Conservation (phyloP, 2,113 vertebrate species). For the Acinonyx jubatus region DNA sequence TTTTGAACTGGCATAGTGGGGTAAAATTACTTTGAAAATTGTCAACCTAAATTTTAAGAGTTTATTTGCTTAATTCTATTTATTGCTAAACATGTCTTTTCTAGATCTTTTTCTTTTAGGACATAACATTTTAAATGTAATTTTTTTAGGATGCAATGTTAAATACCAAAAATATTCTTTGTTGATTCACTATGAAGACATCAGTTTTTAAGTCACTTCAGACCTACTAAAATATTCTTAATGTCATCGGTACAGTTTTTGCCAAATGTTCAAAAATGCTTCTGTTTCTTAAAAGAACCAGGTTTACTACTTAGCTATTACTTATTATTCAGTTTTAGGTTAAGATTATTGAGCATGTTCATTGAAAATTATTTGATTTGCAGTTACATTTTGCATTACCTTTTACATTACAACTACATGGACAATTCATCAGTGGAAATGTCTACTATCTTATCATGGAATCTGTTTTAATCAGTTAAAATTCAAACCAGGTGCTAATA, state of each 20-base stretch:
- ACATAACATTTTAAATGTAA: slow-evolving; percentile 76
- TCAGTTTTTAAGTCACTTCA: slow-evolving; percentile 72
- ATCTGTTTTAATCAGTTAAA: slow-evolving; percentile 75
- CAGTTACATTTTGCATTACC: slow-evolving; percentile 64
- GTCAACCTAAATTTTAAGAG: slow-evolving; percentile 75
- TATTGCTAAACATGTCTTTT: slow-evolving; percentile 54
- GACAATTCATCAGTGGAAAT: slow-evolving; percentile 66
- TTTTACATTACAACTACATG: slow-evolving; percentile 64
- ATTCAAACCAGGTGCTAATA: slow-evolving; percentile 69
- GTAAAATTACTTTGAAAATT: slow-evolving; percentile 74
- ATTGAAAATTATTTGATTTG: slow-evolving; percentile 56
- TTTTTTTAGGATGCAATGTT: slow-evolving; percentile 67
- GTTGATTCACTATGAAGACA: slow-evolving; percentile 57
- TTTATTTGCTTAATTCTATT: slow-evolving; percentile 70
- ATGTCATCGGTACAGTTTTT: slow-evolving; percentile 61
- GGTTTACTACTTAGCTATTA: slow-evolving; percentile 37
- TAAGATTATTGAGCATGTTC: slow-evolving; percentile 48
- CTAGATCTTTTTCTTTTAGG: slow-evolving; percentile 68
- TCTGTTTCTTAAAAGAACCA: slow-evolving; percentile 44
- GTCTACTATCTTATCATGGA: slow-evolving; percentile 68
- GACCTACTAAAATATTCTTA: slow-evolving; percentile 48
- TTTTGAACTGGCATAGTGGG: slow-evolving; percentile 73
- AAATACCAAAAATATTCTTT: slow-evolving; percentile 76
- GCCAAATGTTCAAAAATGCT: slow-evolving; percentile 41
- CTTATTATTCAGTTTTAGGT: slow-evolving; percentile 29